Evolutionary conservation across 2,113 vertebrate genomes (phyloP), one percentile per base, ranked within the genome.

Genomic region (Athene cunicularia): DNA sequence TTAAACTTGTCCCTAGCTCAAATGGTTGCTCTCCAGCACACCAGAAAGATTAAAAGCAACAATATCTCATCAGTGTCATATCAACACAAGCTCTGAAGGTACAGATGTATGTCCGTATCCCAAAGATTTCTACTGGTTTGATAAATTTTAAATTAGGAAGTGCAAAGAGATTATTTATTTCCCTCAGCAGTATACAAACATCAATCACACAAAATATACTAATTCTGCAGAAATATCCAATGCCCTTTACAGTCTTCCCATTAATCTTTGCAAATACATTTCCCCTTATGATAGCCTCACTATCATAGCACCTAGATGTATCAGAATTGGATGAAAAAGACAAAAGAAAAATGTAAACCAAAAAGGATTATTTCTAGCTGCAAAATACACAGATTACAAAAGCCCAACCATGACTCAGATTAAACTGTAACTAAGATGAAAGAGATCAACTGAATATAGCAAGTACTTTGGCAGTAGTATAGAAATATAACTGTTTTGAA

Each of bases 371-470:
- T 37, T 47, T 14, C 45, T 59, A 76, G 22, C 24, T 86, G 66
- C 22, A 33, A 92, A 86, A 56, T 6, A 60, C 5, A 41, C 5
- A 68, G 13, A 63, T 63, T 43, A 43, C 5, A 55, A 67, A 82
- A 83, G 33, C 9, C 21, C 37, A 80, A 30, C 10, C 12, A 55
- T 32, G 24, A 86, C 19, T 70, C 30, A 33, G 30, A 80, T 26
- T 32, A 45, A 39, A 83, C 20, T 0, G 0, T 70, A 83, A 64
- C 4, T 33, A 76, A 70, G 1, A 9, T 56, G 28, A 43, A 80
- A 15, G 3, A 83, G 28, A 80, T 49, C n/a, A 80, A 21, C 9
- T 45, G 33, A 88, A 80, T n/a, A 56, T 2, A 88, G 49, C 32
- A 83, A 80, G 47, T 33, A 62, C 27, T 83, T 66, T 39, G 55